Percentiles rank a stretch among this genome's conserved stretches.
These are phyloP conservation scores for Oreortyx pictus DNA, from an alignment of 2,797 vertebrate species.

Conservation along the genomic window DNA sequence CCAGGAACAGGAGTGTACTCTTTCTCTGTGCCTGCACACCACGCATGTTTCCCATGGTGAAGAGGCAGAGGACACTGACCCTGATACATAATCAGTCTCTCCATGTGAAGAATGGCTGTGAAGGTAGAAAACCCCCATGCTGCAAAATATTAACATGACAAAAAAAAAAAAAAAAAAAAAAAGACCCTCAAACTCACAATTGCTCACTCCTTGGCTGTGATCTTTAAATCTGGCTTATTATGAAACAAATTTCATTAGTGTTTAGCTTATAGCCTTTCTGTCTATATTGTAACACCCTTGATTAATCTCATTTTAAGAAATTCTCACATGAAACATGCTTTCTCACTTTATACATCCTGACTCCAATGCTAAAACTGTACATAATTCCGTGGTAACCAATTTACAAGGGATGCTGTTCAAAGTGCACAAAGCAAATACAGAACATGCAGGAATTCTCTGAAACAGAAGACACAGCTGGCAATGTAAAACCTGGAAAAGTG, in stretches of 20 bases:
- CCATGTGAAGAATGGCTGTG: fast-evolving
- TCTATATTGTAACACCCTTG: neutral
- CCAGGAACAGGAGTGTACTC: neutral
- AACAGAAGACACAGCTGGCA: neutral
- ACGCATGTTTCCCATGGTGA: fast-evolving
- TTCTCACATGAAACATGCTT: neutral
- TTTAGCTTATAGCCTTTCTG: neutral
- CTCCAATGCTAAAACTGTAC: neutral
- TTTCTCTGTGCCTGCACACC: fast-evolving
- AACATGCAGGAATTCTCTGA: neutral
- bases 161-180: neutral
- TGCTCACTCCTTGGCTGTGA: neutral
- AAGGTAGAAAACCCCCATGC: fast-evolving
- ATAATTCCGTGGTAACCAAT: neutral
- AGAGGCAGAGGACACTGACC: neutral
- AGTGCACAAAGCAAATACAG: neutral
- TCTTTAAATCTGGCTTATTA: neutral
- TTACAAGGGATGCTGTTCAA: neutral
- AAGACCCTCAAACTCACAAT: neutral
- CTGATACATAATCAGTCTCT: neutral
- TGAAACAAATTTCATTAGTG: neutral
- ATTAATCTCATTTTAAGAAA: neutral
- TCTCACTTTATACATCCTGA: neutral
- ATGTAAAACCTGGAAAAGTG: neutral
- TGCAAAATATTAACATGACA: neutral